phyloP scores from a whole-genome alignment of 1,140 invertebrate species.

The Drosophila athabasca region DNA sequence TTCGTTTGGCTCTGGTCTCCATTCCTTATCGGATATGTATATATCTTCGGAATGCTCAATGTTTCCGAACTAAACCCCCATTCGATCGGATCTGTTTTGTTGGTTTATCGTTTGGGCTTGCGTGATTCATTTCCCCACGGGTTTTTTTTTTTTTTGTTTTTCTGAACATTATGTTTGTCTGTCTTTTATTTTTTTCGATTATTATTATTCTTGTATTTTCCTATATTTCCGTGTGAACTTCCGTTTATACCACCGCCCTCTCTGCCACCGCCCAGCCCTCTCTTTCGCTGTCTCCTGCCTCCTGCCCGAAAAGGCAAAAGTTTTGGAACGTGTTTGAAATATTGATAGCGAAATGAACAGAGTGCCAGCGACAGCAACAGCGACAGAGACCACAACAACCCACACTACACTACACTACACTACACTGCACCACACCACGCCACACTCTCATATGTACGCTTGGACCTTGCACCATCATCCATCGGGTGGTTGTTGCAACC shows the following conservation, averaged over 20 bases:
- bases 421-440: slow-evolving; percentile 26
- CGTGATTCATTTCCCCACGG: slow-evolving; percentile 69
- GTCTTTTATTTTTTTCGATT: slow-evolving; percentile 44
- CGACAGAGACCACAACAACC: slow-evolving; percentile 36
- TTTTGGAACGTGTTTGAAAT: slow-evolving; percentile 79
- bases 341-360: slow-evolving; percentile 73
- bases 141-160: slow-evolving; percentile 43
- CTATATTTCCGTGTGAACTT: slow-evolving; percentile 81
- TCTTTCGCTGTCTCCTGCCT: not conserved
- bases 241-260: slow-evolving; percentile 47
- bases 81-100: slow-evolving; percentile 24
- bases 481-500: slow-evolving; percentile 56
- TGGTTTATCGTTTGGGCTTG: slow-evolving; percentile 31
- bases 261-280: not conserved
- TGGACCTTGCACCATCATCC: slow-evolving; percentile 50
- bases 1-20: slow-evolving; percentile 20
- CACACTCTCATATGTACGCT: slow-evolving; percentile 30
- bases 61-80: slow-evolving; percentile 34
- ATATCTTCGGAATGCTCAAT: slow-evolving; percentile 29
- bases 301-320: slow-evolving; percentile 67
- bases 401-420: slow-evolving; percentile 31
- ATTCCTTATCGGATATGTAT: slow-evolving; percentile 16
- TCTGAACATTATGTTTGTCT: slow-evolving; percentile 60
- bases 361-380: no score
- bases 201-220: slow-evolving; percentile 68